These are phyloP conservation scores for Syrmaticus mikado DNA, from an alignment of 2,113 vertebrate species.

Conservation along the genomic window DNA sequence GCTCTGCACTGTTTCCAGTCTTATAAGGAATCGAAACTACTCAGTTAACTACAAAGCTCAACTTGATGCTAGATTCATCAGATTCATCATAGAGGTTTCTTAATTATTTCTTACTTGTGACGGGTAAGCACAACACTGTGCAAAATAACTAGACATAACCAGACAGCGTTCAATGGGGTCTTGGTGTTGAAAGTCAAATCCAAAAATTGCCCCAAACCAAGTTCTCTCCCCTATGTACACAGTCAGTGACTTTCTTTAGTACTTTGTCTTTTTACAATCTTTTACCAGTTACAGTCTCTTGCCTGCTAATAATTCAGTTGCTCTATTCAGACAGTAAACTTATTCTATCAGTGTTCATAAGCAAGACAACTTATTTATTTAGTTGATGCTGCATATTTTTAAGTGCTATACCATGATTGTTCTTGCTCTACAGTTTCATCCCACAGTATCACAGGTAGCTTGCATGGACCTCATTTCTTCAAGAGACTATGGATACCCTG, in stretches of 20 bases:
- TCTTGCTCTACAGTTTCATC: background rate
- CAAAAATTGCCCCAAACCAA: background rate
- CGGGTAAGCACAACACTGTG: background rate
- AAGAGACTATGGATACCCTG: background rate
- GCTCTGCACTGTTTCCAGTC: background rate
- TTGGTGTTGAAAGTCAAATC: background rate
- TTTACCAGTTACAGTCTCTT: background rate
- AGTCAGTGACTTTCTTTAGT: background rate
- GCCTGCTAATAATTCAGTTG: background rate
- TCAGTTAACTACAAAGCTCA: background rate
- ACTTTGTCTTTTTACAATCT: background rate
- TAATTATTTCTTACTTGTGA: background rate
- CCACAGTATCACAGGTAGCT: background rate
- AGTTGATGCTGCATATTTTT: background rate
- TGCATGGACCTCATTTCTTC: background rate
- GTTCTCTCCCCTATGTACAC: background rate
- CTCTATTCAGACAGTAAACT: background rate
- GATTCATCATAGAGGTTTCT: background rate
- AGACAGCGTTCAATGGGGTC: background rate
- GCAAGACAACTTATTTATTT: background rate
- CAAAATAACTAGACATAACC: background rate
- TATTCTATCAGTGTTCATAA: background rate
- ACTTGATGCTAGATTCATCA: background rate
- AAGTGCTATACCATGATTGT: background rate
- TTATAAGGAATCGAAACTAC: background rate